These are phyloP conservation scores for Drosophila pruinosa DNA, from an alignment of 1,140 invertebrate genomes.

Conservation along the genomic window DNA sequence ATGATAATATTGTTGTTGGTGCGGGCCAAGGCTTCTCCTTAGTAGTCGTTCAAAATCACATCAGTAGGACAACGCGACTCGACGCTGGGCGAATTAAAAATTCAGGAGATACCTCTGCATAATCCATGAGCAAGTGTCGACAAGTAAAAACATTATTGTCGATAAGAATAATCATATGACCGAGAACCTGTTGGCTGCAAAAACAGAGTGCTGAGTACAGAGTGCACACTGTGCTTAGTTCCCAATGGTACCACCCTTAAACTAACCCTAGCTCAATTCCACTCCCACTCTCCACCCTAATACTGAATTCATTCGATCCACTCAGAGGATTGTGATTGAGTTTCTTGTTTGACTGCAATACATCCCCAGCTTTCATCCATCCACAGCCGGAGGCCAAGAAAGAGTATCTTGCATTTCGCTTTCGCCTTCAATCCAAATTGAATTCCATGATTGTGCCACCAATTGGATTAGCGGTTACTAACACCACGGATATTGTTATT, in stretches of 20 bases:
- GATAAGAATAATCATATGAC: slow-evolving; percentile 59
- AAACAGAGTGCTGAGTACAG: slow-evolving; percentile 16
- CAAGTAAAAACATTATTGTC: slow-evolving; percentile 80
- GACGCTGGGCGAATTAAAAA: slow-evolving; percentile 73
- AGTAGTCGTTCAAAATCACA: slow-evolving; percentile 47
- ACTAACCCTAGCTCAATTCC: background rate
- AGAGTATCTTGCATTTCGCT: slow-evolving; percentile 27
- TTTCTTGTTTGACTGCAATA: slow-evolving; percentile 60
- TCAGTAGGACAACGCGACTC: slow-evolving; percentile 56
- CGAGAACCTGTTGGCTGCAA: slow-evolving; percentile 70
- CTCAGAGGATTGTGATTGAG: slow-evolving; percentile 68
- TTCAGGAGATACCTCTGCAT: slow-evolving; percentile 80
- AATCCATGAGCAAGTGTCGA: slow-evolving; percentile 82
- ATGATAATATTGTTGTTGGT: background rate
- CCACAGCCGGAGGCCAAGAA: slow-evolving; percentile 27
- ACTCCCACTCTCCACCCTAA: background rate
- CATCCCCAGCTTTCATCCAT: background rate
- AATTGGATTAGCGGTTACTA: slow-evolving; percentile 82
- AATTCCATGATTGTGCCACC: slow-evolving; percentile 66
- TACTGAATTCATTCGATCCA: slow-evolving; percentile 24
- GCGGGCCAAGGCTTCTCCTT: slow-evolving; percentile 9
- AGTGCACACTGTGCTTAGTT: slow-evolving; percentile 3
- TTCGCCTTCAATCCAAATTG: slow-evolving; percentile 52
- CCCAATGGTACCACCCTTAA: slow-evolving; percentile 10
- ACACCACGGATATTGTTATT: slow-evolving; percentile 78